phyloP scores from a whole-genome alignment of 2,113 vertebrate species.

The Gallinago jamesoni region DNA sequence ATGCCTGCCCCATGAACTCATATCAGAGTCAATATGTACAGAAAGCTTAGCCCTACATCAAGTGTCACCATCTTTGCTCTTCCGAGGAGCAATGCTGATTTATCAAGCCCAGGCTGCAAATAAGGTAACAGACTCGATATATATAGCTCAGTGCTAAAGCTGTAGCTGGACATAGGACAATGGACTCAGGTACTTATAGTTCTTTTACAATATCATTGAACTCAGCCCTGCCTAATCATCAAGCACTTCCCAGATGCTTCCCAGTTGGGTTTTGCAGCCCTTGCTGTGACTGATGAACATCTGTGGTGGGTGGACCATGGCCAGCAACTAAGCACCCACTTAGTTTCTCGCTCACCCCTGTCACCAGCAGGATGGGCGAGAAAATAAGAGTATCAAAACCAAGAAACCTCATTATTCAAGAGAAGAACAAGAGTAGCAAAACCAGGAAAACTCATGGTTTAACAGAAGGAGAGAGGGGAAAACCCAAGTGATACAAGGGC shows the following conservation, averaged over 20 bases:
- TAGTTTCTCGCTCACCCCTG: background rate
- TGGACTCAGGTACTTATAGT: background rate
- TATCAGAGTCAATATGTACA: rapidly evolving
- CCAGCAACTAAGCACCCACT: background rate
- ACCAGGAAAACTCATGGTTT: background rate
- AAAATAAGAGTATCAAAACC: background rate
- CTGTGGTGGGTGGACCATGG: background rate
- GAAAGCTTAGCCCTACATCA: background rate
- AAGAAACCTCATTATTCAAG: background rate
- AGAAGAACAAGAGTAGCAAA: background rate
- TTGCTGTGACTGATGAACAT: background rate
- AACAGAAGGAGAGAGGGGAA: background rate
- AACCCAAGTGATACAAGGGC: background rate
- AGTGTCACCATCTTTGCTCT: background rate
- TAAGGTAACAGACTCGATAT: background rate
- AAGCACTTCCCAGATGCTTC: background rate
- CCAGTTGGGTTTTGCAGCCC: background rate
- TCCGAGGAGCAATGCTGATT: background rate
- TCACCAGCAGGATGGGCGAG: background rate
- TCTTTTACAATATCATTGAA: background rate
- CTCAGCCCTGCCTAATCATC: background rate
- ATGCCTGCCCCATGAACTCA: background rate
- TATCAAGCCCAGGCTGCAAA: background rate
- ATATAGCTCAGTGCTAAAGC: background rate
- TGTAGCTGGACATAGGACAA: background rate